Percentiles rank a stretch among this genome's conserved stretches.
phyloP scores from a whole-genome alignment of 92 coral and sea anemone species.

The Nematostella vectensis region DNA sequence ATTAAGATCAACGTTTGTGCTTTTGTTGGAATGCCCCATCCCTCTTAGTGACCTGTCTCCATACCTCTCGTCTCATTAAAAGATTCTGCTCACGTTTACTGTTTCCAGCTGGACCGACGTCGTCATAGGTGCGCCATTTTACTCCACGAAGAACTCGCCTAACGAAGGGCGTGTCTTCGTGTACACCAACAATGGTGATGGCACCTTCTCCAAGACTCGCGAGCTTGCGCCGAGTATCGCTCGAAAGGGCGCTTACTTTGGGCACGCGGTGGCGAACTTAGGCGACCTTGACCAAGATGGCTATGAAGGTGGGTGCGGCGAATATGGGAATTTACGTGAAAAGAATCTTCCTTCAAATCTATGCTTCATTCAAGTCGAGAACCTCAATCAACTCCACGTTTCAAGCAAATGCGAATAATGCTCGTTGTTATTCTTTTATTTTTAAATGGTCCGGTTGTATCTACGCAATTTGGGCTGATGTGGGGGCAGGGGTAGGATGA shows the following conservation, averaged over 20 bases:
- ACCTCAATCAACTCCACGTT: not conserved
- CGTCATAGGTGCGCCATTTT: slow-evolving; percentile 76
- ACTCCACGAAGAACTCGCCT: slow-evolving; percentile 36
- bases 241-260: slow-evolving; percentile 68
- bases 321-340: not conserved
- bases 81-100: not conserved
- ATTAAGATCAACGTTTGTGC: too few relatives aligned
- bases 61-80: too few relatives aligned
- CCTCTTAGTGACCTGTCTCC: too few relatives aligned
- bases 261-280: slow-evolving; percentile 59
- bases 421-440: not conserved
- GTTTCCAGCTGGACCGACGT: slow-evolving; percentile 37
- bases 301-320: slow-evolving; percentile 43
- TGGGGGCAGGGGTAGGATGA: too few relatives aligned
- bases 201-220: slow-evolving; percentile 8
- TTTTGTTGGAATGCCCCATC: too few relatives aligned
- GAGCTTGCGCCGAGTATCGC: slow-evolving; percentile 10
- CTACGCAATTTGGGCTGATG: too few relatives aligned
- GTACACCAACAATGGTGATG: slow-evolving; percentile 58
- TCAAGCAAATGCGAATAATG: not conserved
- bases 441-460: too few relatives aligned
- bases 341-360: too few relatives aligned
- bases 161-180: slow-evolving; percentile 77
- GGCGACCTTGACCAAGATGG: slow-evolving; percentile 89
- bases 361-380: not conserved